These are phyloP conservation scores for Coregonus ussuriensis DNA, from an alignment of 2,797 vertebrate genomes.

Conservation along the genomic window DNA sequence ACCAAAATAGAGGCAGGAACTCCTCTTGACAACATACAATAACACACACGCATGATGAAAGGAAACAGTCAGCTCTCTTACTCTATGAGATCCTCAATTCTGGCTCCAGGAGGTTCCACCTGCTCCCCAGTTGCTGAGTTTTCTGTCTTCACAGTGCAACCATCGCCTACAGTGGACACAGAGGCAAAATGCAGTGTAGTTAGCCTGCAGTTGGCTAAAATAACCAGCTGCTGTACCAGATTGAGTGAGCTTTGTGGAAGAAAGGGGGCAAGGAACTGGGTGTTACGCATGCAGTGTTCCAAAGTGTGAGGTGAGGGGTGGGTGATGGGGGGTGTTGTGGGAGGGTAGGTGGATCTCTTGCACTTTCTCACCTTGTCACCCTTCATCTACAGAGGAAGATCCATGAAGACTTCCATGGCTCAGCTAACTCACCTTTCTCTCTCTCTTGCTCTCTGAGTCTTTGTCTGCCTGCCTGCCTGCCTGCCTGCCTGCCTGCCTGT, in stretches of 20 bases:
- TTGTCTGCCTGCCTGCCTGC: constrained; percentile 17
- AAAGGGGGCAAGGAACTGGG: background rate
- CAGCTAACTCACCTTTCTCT: background rate
- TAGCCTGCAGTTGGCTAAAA: background rate
- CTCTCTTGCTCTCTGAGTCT: constrained; percentile 24
- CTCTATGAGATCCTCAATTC: constrained; percentile 73
- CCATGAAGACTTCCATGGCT: too few relatives aligned
- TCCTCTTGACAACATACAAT: background rate
- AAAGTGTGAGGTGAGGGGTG: background rate
- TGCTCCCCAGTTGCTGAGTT: constrained; percentile 32
- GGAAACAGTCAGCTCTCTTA: constrained; percentile 54
- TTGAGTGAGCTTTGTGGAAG: constrained; percentile 5
- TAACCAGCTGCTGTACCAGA: background rate
- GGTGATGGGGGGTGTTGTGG: background rate
- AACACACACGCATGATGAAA: background rate
- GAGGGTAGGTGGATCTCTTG: background rate
- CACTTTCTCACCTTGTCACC: constrained; percentile 16
- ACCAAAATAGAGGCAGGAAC: background rate
- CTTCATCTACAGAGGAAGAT: constrained; percentile 5
- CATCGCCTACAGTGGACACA: constrained; percentile 21
- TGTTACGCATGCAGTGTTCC: background rate
- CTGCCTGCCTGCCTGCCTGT: background rate
- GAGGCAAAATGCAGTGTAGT: background rate
- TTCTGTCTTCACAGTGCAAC: constrained; percentile 29
- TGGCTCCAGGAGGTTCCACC: constrained; percentile 37